Percentiles rank a stretch among this genome's conserved stretches.
Evolutionary conservation across 2,797 vertebrate genomes (phyloP).

Genomic region (Lepilemur ruficaudatus): DNA sequence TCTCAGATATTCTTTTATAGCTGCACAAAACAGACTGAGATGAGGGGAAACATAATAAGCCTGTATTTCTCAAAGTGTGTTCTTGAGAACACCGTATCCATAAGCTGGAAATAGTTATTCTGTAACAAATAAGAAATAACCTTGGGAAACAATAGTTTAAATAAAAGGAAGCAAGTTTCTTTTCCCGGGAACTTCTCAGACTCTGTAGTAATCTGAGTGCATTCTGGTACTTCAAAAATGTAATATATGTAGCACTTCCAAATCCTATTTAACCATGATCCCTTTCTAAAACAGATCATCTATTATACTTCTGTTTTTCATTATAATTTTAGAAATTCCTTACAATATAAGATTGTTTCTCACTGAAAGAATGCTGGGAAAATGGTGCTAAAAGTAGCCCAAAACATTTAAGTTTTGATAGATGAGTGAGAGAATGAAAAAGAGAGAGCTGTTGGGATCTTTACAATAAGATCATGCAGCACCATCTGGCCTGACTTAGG

Average conservation of each 20-base stretch:
- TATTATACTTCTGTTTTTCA: not conserved
- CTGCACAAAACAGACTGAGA: not conserved
- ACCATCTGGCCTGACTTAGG: not conserved
- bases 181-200: not conserved
- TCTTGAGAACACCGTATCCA: not conserved
- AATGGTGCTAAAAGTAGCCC: not conserved
- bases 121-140: not conserved
- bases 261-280: not conserved
- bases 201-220: not conserved
- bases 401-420: not conserved
- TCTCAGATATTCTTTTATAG: not conserved
- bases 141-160: not conserved
- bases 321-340: slow-evolving; percentile 8
- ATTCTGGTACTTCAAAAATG: not conserved
- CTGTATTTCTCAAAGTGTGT: not conserved
- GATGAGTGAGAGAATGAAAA: not conserved
- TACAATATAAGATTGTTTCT: not conserved
- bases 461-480: not conserved
- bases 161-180: not conserved
- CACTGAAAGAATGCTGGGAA: slow-evolving; percentile 2
- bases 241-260: not conserved
- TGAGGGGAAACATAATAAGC: not conserved
- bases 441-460: not conserved
- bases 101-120: not conserved
- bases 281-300: not conserved